Base-by-base conservation (phyloP, 2,797 vertebrate species). In the Natrix natrix region DNA sequence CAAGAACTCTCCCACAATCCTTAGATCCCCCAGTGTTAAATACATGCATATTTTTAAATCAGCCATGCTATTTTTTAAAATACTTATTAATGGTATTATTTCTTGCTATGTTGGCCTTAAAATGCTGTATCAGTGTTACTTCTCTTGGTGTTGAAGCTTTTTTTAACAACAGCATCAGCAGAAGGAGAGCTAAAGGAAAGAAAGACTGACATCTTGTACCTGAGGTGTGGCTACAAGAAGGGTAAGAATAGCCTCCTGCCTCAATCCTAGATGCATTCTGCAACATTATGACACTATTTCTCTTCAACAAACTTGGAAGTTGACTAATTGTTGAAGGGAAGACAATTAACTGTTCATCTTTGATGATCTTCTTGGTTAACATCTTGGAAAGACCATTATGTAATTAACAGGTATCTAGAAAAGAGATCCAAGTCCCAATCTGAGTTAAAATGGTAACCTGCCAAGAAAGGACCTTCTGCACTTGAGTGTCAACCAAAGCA, bases 91-190 rank as follows among this genome's bases (percentile, higher is more conserved):
- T 8, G 32, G 37, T 78, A 90, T 10, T 28, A 56, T 14, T 91
- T 24, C 0, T 43, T 1, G 0, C 60, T 91, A 91, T 10, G 63
- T 74, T 74, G 88, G 63, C 28, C 86, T 90, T 69, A 69, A 69
- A 86, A 83, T 90, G 92, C 87, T 8, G 0, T 61, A 94, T 93
- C 93, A 88, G 92, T 94, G 90, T 83, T 93, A 86, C 87, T 95
- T 94, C 74, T 92, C 32, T 88, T 91, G 95, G 91, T 61, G 61
- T 93, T 93, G 95, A 94, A 95, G 94, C 86, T 94, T 95, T 97
- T 97, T 96, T 90, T 94, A 88, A 57, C 74, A 95, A 95, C 54
- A 56, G 92, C 55, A 66, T 52, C 74, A 91, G 92, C 78, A 95
- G 91, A 91, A 89, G 93, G 56, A 78, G 26, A 52, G 55, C 88